Conservation (phyloP, 1,140 invertebrate species). For the Psix sp. region DNA sequence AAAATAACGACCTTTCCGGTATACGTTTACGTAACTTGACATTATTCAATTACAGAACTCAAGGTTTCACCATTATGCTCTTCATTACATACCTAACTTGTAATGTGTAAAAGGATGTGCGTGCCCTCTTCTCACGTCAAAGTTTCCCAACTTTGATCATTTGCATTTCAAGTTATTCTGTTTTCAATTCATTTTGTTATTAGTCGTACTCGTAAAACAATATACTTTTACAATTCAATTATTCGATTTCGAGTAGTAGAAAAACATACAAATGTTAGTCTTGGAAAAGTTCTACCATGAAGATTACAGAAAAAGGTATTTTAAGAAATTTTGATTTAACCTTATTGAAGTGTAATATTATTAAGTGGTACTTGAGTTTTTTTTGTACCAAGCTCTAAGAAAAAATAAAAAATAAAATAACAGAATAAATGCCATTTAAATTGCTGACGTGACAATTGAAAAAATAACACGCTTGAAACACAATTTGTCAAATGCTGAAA, state of each 20-base stretch:
- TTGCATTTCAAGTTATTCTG: no score
- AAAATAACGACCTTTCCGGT: slow-evolving; percentile 62
- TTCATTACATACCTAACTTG: slow-evolving; percentile 50
- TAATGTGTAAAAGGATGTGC: slow-evolving; percentile 42
- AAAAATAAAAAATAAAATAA: slow-evolving; percentile 19
- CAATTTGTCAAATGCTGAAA: slow-evolving; percentile 26
- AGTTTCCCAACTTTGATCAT: slow-evolving; percentile 26
- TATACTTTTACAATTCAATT: no score
- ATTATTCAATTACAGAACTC: slow-evolving; percentile 63
- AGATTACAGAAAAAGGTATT: no score
- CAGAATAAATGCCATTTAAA: slow-evolving; percentile 21
- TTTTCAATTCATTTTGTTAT: no score
- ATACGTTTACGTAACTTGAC: slow-evolving; percentile 63
- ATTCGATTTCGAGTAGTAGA: no score
- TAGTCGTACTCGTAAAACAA: no score
- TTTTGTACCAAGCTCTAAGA: background rate
- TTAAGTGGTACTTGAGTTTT: background rate
- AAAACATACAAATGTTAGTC: no score
- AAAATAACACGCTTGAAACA: slow-evolving; percentile 28
- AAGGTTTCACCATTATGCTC: slow-evolving; percentile 62
- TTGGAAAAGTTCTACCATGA: no score
- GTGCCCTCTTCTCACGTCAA: slow-evolving; percentile 22
- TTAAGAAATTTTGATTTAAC: no score
- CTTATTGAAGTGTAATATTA: no score
- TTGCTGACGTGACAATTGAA: slow-evolving; percentile 27